Evolutionary conservation across 2,888 invertebrate species (phyloP), one percentile per base, ranked within the genome.

Genomic region (Drosophila lacicola): DNA sequence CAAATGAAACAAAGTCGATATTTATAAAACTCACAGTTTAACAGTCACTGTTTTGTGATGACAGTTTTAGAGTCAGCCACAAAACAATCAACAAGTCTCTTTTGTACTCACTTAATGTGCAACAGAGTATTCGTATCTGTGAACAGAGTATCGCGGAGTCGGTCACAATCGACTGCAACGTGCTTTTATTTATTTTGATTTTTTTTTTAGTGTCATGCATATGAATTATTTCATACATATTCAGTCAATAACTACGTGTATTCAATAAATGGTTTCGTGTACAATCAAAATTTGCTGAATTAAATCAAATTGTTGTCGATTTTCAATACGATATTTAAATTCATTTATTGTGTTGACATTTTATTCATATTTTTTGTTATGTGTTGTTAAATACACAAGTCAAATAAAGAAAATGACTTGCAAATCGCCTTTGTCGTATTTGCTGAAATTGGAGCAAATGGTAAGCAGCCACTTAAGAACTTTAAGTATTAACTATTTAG

Each of bases 371-470:
- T 34, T 10, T 14, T 21, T 41, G 13, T 11, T 54, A 17, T 14
- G 29, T 49, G 34, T 13, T 47, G 41, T 41, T 17, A n/a, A 37
- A 6, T 45, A 51, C n/a, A 34, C 42, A 56, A 44, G 25, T 25
- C 17, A 64, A 10, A 37, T n/a, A 44, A 47, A 33, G 9, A 74
- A 69, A 63, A 80, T 82, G 82, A 72, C 62, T 75, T 70, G 78
- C 62, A 70, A 80, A 56, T 57, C 78, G 45, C 53, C 81, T 39
- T 63, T 72, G 64, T 70, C 70, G 67, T 91, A 91, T 80, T 76
- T 91, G 78, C 77, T 85, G 37, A 91, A 91, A 87, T 70, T 91
- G 75, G 91, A 91, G 83, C 90, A 90, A 83, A 88, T 91, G 91
- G 91, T 91, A 80, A 79, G 88, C 73, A 73, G 34, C 6, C 21